Evolutionary conservation across 2,113 vertebrate species (phyloP).

Genomic region (Dipodomys merriami): DNA sequence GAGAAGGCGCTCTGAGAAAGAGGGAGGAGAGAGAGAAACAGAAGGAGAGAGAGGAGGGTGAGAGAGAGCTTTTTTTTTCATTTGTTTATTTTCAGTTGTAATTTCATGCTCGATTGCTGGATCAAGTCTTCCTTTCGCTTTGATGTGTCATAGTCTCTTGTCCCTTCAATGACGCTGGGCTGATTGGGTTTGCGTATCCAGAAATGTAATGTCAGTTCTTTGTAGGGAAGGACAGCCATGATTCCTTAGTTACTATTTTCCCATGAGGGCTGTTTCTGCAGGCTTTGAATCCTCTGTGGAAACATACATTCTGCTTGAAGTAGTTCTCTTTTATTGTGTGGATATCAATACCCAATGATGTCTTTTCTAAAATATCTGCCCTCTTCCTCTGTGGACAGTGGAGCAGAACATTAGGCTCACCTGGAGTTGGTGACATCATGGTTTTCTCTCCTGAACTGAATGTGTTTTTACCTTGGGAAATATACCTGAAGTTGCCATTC

Average conservation of each 20-base stretch:
- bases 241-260: conserved; percentile 56
- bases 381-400: conserved; percentile 64
- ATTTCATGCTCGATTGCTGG: background rate
- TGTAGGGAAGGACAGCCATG: conserved; percentile 37
- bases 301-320: conserved; percentile 54
- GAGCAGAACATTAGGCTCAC: conserved; percentile 28
- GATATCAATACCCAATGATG: conserved; percentile 61
- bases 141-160: background rate
- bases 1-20: background rate
- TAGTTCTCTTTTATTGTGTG: conserved; percentile 63
- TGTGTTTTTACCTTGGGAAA: conserved; percentile 66
- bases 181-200: conserved; percentile 45
- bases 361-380: conserved; percentile 67
- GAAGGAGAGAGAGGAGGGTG: background rate
- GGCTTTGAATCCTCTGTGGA: conserved; percentile 52
- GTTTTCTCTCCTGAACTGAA: conserved; percentile 67
- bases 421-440: conserved; percentile 59
- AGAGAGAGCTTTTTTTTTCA: background rate
- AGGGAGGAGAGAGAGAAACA: background rate
- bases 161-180: background rate
- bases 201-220: conserved; percentile 62
- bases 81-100: background rate
- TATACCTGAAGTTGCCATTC: conserved; percentile 50
- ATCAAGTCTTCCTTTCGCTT: background rate
- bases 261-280: conserved; percentile 45